A percentile compares a stretch with the other conserved stretches of the same genome.
These are phyloP conservation scores for Lamellibrachia satsuma DNA, from an alignment of 2,888 invertebrate species.

Conservation along the genomic window DNA sequence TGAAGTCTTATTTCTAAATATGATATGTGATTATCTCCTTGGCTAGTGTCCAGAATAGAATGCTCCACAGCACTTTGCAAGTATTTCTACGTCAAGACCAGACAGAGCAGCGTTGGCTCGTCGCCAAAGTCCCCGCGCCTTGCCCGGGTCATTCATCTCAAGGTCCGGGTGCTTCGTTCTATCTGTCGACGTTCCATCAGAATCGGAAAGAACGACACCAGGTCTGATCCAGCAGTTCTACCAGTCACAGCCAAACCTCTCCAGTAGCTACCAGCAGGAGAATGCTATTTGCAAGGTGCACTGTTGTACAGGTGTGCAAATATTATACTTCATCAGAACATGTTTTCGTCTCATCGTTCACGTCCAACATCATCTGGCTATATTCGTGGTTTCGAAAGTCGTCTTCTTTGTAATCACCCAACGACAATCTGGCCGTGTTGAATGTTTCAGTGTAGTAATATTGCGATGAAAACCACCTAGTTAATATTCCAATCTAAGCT, in stretches of 20 bases:
- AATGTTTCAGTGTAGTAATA: too few species aligned
- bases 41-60: background rate
- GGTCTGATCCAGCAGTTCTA: background rate
- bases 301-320: background rate
- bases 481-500: too few species aligned
- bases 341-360: background rate
- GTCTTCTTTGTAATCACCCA: too few species aligned
- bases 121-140: background rate
- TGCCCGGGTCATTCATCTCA: background rate
- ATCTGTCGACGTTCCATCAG: background rate
- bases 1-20: background rate
- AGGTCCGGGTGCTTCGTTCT: background rate
- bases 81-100: background rate
- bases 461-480: too few species aligned
- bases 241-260: too few species aligned
- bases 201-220: background rate
- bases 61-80: background rate
- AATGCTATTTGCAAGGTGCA: background rate
- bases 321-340: background rate
- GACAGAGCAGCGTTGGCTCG: background rate
- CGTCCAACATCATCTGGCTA: too few species aligned
- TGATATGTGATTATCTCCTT: background rate
- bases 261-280: background rate
- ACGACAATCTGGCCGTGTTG: too few species aligned
- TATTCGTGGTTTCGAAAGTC: too few species aligned